phyloP scores from a whole-genome alignment of 2,113 vertebrate species.

The Myodes glareolus region DNA sequence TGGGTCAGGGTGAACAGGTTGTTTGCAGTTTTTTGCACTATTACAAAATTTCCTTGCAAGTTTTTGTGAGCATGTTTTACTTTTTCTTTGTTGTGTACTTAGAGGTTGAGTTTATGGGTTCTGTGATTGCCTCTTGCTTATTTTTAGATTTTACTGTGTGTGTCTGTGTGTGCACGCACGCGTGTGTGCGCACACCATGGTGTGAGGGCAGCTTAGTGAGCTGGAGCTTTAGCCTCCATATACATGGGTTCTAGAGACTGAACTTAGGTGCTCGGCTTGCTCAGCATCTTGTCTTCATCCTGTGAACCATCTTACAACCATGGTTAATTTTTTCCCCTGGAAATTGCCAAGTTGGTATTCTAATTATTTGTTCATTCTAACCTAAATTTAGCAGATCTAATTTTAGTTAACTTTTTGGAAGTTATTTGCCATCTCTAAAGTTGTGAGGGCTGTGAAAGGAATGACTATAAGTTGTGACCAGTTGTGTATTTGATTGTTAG shows the following conservation, averaged over 20 bases:
- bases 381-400: not conserved
- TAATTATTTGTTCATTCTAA: not conserved
- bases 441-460: not conserved
- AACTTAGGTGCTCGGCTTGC: not conserved
- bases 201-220: not conserved
- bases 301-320: not conserved
- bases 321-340: not conserved
- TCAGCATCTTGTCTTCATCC: no score
- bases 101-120: not conserved
- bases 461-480: not conserved
- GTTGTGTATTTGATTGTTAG: slow-evolving; percentile 26
- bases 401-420: not conserved
- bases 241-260: not conserved
- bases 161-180: no score
- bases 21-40: not conserved
- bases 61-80: not conserved
- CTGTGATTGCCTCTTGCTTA: not conserved
- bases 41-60: not conserved
- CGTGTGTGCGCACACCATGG: no score
- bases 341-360: not conserved
- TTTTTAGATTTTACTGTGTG: not conserved
- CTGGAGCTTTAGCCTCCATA: not conserved
- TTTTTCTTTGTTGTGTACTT: not conserved
- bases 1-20: not conserved
- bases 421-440: not conserved